Evolutionary conservation across 2,113 vertebrate species (phyloP), one percentile per base, ranked within the genome.

Genomic region (Rostratula benghalensis): DNA sequence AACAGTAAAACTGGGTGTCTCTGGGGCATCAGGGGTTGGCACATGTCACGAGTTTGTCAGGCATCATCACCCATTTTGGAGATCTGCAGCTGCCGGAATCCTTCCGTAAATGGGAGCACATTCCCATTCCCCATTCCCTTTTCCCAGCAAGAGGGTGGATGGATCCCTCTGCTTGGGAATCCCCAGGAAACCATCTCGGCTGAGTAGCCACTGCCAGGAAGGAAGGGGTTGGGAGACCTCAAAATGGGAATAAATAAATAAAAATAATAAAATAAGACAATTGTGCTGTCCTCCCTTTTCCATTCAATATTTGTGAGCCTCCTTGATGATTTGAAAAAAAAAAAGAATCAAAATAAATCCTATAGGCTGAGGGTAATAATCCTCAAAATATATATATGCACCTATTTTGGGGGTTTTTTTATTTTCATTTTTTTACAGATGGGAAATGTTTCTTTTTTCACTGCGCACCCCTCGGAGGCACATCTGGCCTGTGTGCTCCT

Each of bases 401-500:
- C n/a, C n/a, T n/a, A n/a, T n/a, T n/a, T n/a, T n/a, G n/a, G n/a
- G n/a, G n/a, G n/a, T n/a, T 19, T 45, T 83, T 35, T 59, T 27
- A 27, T 39, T 87, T 67, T 67, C 5, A 19, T 14, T 41, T 46
- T 79, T 79, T 24, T 24, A 37, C 43, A 27, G 14, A 8, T 1
- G 19, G n/a, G n/a, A 61, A 75, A 21, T 3, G 1, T 45, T 65
- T 60, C 14, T 33, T 43, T 67, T 64, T 28, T 54, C 50, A 6
- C 37, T 59, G 43, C 16, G 46, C 53, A 35, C 37, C 27, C 5
- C 0, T 16, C 0, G 0, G 41, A 25, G 57, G 9, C 64, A 69
- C 71, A 21, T 4, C 54, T n/a, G n/a, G 60, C 5, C 51, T 1
- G 3, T 11, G n/a, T 1, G 1, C 30, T 61, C 56, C 11, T 39